These are phyloP conservation scores for Tychaedon coryphoeus DNA, from an alignment of 2,113 vertebrate species.

Conservation along the genomic window DNA sequence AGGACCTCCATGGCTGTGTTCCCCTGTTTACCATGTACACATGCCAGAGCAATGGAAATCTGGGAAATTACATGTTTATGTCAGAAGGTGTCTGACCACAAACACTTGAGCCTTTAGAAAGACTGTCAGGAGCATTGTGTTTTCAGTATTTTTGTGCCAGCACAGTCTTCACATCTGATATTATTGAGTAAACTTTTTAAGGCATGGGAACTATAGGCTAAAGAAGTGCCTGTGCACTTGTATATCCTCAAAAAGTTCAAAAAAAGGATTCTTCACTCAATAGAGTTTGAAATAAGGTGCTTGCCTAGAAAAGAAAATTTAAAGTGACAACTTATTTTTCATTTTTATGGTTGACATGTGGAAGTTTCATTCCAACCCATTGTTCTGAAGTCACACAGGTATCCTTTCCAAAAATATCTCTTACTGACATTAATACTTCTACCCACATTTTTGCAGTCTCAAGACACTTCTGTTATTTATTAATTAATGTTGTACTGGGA, in stretches of 20 bases:
- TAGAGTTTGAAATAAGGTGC: neutral
- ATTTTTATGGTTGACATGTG: slow-evolving; percentile 48
- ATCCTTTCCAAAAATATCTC: slow-evolving; percentile 34
- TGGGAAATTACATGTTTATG: neutral
- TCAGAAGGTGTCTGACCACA: neutral
- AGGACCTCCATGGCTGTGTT: neutral
- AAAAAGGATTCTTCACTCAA: neutral
- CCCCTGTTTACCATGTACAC: neutral
- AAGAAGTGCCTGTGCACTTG: neutral
- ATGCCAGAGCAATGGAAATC: neutral
- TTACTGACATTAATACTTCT: slow-evolving; percentile 23
- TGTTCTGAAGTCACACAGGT: slow-evolving; percentile 9
- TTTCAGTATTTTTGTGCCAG: neutral
- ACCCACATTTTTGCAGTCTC: neutral
- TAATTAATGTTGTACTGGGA: slow-evolving; percentile 33
- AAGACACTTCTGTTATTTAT: slow-evolving; percentile 7
- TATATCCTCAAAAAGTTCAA: neutral
- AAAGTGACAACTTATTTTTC: slow-evolving; percentile 36
- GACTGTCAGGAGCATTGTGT: neutral
- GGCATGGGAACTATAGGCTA: neutral
- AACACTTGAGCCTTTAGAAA: neutral
- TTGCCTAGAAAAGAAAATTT: neutral
- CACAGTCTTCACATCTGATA: neutral
- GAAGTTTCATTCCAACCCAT: slow-evolving; percentile 12
- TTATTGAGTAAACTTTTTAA: neutral